Conservation (phyloP, 2,797 vertebrate genomes). For the Ctenopoma multispine region DNA sequence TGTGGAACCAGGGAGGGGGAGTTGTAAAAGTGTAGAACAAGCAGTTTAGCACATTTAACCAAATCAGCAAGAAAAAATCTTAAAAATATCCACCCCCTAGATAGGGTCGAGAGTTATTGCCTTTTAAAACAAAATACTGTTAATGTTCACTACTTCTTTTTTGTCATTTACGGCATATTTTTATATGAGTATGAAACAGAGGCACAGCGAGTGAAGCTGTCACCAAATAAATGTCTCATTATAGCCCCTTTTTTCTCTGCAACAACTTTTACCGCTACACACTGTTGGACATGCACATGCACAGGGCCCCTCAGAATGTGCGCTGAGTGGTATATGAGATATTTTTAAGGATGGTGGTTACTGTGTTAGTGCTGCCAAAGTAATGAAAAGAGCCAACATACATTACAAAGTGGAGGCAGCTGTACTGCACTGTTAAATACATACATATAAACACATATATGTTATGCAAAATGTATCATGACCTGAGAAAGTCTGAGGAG, state of each 20-base stretch:
- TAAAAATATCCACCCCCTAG: not conserved
- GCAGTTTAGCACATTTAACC: constrained; percentile 15
- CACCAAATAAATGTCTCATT: constrained; percentile 77
- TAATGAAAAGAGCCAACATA: constrained; percentile 67
- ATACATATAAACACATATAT: constrained; percentile 15
- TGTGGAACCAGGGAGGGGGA: constrained; percentile 32
- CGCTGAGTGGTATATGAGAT: constrained; percentile 69
- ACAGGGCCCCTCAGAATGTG: constrained; percentile 48
- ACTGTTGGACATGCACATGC: constrained; percentile 36
- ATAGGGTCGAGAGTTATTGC: constrained; percentile 31
- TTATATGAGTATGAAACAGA: constrained; percentile 61
- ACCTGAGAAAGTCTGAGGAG: not conserved
- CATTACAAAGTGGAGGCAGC: constrained; percentile 79
- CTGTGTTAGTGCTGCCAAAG: constrained; percentile 66
- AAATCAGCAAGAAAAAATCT: constrained; percentile 1
- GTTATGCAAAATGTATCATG: constrained; percentile 25
- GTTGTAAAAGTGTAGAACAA: constrained; percentile 42
- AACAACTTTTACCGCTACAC: constrained; percentile 49
- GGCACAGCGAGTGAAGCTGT: constrained; percentile 64
- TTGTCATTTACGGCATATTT: constrained; percentile 56
- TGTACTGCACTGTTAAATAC: constrained; percentile 50
- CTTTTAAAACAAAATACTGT: constrained; percentile 51
- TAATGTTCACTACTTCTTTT: constrained; percentile 52
- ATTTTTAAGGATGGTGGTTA: constrained; percentile 64
- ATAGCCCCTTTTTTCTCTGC: constrained; percentile 54